These are phyloP conservation scores for Aphidoletes aphidimyza DNA, from an alignment of 2,888 invertebrate genomes.

Conservation along the genomic window DNA sequence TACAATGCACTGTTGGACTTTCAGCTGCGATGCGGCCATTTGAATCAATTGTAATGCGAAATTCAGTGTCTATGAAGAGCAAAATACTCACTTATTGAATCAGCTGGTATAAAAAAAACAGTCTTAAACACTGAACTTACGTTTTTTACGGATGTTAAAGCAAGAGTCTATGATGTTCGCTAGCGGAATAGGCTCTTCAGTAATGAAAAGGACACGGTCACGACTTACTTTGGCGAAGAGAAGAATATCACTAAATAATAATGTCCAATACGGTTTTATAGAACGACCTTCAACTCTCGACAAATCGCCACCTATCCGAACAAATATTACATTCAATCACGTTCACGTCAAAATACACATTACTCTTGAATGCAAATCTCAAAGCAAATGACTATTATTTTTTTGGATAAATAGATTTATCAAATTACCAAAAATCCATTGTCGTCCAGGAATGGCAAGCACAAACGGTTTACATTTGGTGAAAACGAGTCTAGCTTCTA, in stretches of 20 bases:
- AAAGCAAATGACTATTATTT: neutral
- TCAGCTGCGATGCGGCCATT: conserved; percentile 71
- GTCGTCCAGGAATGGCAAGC: conserved; percentile 82
- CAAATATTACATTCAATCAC: no score
- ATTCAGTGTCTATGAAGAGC: conserved; percentile 78
- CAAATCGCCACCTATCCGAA: conserved; percentile 79
- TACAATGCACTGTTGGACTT: conserved; percentile 79
- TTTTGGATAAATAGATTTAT: neutral
- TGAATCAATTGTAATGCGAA: conserved; percentile 80
- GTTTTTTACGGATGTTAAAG: conserved; percentile 87
- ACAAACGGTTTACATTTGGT: conserved; percentile 92
- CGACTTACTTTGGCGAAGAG: conserved; percentile 88
- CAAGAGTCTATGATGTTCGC: conserved; percentile 83
- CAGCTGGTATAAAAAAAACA: neutral
- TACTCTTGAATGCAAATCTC: no score
- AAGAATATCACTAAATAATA: conserved; percentile 84
- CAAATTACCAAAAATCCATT: conserved; percentile 80
- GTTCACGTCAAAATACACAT: no score
- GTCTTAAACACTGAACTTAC: no score
- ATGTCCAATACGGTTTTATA: conserved; percentile 85
- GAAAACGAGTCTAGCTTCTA: conserved; percentile 88
- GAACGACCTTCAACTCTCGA: conserved; percentile 85
- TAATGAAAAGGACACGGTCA: conserved; percentile 86
- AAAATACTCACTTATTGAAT: conserved; percentile 47
- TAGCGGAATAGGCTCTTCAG: conserved; percentile 85